Conservation (phyloP, 2,797 vertebrate genomes). For the Falco biarmicus region DNA sequence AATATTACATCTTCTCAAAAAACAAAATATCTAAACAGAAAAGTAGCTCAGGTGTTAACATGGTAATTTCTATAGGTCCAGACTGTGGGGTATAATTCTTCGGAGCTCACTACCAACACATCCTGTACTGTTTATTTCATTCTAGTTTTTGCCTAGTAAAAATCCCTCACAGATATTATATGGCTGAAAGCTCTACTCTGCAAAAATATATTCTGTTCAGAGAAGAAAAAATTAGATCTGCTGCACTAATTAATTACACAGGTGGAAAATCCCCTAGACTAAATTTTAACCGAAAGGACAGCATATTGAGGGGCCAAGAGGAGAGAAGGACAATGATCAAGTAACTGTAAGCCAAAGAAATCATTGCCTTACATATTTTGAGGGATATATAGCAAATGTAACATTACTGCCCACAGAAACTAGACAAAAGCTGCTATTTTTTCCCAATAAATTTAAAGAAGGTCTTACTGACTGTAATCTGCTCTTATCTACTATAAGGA, state of each 20-base stretch:
- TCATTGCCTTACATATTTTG: not conserved
- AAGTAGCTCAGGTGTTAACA: not conserved
- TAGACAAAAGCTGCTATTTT: not conserved
- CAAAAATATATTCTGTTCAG: not conserved
- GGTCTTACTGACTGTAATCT: not conserved
- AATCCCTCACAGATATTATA: not conserved
- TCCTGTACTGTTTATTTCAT: not conserved
- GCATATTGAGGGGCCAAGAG: not conserved
- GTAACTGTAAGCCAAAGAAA: not conserved
- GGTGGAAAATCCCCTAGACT: not conserved
- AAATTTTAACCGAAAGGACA: not conserved
- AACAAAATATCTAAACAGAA: not conserved
- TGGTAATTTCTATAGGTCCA: not conserved
- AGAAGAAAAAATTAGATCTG: not conserved
- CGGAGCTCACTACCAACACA: not conserved
- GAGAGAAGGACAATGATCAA: not conserved
- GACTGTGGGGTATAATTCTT: not conserved
- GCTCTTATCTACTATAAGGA: not conserved
- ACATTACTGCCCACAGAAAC: not conserved
- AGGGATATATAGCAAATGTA: not conserved
- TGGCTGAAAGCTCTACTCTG: not conserved
- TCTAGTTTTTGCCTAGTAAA: not conserved
- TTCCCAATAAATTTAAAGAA: not conserved
- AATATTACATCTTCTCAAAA: not conserved
- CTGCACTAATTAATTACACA: not conserved